Conservation (phyloP, 2,113 vertebrate genomes). For the Phyllostomus hastatus region DNA sequence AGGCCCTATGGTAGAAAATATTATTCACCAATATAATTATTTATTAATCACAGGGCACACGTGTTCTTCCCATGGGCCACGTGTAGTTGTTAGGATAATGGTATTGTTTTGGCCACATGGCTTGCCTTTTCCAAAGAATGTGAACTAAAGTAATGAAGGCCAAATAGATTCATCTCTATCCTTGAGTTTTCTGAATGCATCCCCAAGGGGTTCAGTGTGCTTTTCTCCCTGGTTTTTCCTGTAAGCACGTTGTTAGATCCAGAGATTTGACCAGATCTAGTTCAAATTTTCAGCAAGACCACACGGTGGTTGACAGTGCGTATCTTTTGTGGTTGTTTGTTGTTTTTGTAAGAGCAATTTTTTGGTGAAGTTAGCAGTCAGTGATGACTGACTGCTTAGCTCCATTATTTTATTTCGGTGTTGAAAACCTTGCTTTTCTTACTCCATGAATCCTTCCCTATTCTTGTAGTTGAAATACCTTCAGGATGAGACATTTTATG, state of each 20-base stretch:
- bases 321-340: not conserved
- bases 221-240: not conserved
- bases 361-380: not conserved
- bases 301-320: not conserved
- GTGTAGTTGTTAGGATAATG: not conserved
- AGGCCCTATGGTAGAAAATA: not conserved
- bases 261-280: not conserved
- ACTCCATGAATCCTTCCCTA: not conserved
- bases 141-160: not conserved
- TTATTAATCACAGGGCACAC: not conserved
- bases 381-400: not conserved
- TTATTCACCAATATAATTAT: not conserved
- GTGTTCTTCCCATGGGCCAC: not conserved
- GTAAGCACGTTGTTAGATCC: not conserved
- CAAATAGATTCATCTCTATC: not conserved
- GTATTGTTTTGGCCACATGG: not conserved
- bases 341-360: not conserved
- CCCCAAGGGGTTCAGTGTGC: not conserved
- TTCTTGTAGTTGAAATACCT: not conserved
- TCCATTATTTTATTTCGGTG: not conserved
- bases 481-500: not conserved
- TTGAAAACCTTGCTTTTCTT: not conserved
- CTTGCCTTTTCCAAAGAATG: not conserved
- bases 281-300: not conserved
- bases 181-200: not conserved